Base-by-base conservation (phyloP, 1,140 invertebrate genomes). In the Trichonephila inaurata region DNA sequence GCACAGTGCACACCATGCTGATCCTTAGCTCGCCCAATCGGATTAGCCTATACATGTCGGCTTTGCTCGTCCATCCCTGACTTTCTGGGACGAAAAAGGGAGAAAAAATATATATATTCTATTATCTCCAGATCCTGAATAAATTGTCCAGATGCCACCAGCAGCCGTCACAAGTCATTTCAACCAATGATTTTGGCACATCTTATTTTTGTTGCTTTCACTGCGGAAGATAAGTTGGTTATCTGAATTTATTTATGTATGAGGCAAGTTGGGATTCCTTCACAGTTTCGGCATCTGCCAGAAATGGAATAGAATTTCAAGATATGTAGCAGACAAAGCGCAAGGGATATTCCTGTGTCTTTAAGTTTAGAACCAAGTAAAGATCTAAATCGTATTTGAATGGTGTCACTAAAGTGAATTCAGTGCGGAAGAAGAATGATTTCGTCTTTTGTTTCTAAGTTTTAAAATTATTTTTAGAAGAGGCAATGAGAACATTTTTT, bases 121-220 rank as follows among this genome's bases (percentile, higher is more conserved):
- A 88, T 88, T 88, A 64, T 88, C 60, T 88, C 62, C 61, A 88
- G 60, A 61, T 88, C 61, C 86, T 88, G 86, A 88, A 88, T 88
- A 88, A 88, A 88, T 88, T 88, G 60, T 88, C 62, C 86, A 88
- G 86, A 88, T 88, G 86, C 86, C 86, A 66, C 60, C n/a, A 62
- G 24, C 86, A 88, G 86, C 86, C 60, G 86, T 88, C 86, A 88
- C 86, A 88, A 88, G 60, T 88, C 86, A 88, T 88, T 88, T 88
- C 86, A 88, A 88, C 86, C 58, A 40, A 88, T 88, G 86, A 88
- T 88, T 88, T 88, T 66, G 86, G 62, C 86, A 88, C 28, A 44
- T 18, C 33, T 66, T 88, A 51, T 64, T 88, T 88, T 64, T 88
- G 33, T 88, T 88, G 82, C 82, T 83, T 83, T 88, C 51, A 19